Percentiles rank a stretch among this genome's conserved stretches.
phyloP scores from a whole-genome alignment of 2,888 invertebrate species.

The Tachystola acroxantha region DNA sequence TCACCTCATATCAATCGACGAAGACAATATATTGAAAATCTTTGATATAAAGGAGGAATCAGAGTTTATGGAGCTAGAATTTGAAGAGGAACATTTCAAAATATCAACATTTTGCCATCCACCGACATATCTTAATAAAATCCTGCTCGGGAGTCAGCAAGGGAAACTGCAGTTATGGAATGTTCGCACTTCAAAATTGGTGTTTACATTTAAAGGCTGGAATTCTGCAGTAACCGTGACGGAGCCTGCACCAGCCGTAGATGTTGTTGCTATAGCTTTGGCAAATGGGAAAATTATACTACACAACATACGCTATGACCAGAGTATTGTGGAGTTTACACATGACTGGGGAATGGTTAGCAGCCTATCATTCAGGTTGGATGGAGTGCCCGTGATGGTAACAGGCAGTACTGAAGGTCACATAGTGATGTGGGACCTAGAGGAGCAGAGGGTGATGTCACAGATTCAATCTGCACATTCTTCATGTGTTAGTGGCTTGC shows the following conservation, averaged over 20 bases:
- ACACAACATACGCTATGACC: constrained; percentile 92
- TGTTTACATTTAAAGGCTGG: constrained; percentile 90
- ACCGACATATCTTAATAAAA: constrained; percentile 95
- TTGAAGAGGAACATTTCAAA: constrained; percentile 83
- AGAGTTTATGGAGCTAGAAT: constrained; percentile 82
- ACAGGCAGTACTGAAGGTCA: constrained; percentile 90
- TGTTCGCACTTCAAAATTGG: constrained; percentile 84
- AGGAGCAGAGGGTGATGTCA: constrained; percentile 86
- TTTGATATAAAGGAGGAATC: constrained; percentile 91
- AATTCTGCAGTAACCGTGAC: constrained; percentile 82
- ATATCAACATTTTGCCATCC: constrained; percentile 94
- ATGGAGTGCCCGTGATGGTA: constrained; percentile 91
- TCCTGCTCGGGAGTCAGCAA: constrained; percentile 91
- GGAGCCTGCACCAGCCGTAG: constrained; percentile 94
- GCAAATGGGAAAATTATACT: constrained; percentile 89
- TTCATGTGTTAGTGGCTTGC: constrained; percentile 85
- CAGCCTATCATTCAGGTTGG: constrained; percentile 90
- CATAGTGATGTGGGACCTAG: constrained; percentile 96
- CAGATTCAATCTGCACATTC: constrained; percentile 90
- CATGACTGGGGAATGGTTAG: constrained; percentile 96
- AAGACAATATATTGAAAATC: constrained; percentile 84
- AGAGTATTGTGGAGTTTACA: constrained; percentile 87
- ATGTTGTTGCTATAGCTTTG: constrained; percentile 94
- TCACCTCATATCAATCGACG: constrained; percentile 93
- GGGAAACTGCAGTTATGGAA: constrained; percentile 95